Evolutionary conservation across 2,888 invertebrate species (phyloP).

Genomic region (Cataglyphis cursor): DNA sequence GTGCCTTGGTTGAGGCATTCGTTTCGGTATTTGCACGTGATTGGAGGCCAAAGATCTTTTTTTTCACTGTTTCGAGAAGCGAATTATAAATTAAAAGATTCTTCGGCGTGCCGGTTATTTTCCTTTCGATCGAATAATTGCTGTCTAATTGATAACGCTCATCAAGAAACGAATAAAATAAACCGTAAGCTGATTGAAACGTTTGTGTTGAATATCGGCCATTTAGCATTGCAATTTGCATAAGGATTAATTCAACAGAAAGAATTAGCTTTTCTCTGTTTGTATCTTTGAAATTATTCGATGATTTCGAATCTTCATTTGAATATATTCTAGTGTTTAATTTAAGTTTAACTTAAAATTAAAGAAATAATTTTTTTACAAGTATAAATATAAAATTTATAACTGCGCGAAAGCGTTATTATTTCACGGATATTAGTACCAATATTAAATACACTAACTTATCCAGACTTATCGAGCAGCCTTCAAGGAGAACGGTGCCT

Average conservation of each 20-base stretch:
- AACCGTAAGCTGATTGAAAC: neutral
- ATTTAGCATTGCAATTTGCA: neutral
- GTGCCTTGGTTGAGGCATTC: constrained; percentile 61
- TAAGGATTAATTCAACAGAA: neutral
- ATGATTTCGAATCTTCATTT: neutral
- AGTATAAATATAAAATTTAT: neutral
- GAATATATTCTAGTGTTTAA: neutral
- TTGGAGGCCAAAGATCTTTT: neutral
- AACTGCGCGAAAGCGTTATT: neutral
- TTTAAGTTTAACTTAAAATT: constrained; percentile 1
- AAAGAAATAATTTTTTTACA: neutral
- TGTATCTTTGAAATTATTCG: neutral
- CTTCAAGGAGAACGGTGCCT: constrained; percentile 46
- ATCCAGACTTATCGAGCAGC: constrained; percentile 18
- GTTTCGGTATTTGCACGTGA: neutral
- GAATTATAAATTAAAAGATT: constrained; percentile 22
- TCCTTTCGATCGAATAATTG: neutral
- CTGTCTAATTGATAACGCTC: constrained; percentile 16
- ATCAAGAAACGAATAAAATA: neutral
- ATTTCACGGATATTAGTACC: neutral
- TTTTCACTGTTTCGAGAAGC: neutral
- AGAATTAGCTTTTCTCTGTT: neutral
- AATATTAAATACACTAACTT: neutral
- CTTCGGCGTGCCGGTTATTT: neutral
- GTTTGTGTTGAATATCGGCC: neutral